These are phyloP conservation scores for Panzeria rudis DNA, from an alignment of 2,888 invertebrate species.

Conservation along the genomic window DNA sequence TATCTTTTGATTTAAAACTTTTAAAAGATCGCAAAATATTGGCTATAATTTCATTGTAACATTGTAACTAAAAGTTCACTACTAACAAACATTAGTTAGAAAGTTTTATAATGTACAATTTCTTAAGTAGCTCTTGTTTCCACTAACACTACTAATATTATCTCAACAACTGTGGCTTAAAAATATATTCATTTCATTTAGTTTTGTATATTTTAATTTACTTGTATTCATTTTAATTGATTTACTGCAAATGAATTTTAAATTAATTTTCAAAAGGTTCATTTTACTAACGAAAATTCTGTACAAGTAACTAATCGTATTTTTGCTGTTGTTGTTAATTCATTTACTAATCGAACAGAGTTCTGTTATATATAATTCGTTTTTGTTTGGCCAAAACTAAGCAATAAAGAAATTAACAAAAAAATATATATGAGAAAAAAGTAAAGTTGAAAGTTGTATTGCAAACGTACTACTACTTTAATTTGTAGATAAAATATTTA, in stretches of 20 bases:
- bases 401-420: constrained; percentile 31
- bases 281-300: constrained; percentile 34
- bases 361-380: constrained; percentile 42
- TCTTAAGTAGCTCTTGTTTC: not conserved
- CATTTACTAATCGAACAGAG: constrained; percentile 60
- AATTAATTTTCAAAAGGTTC: constrained; percentile 55
- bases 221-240: constrained; percentile 3
- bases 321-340: constrained; percentile 72
- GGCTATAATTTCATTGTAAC: constrained; percentile 51
- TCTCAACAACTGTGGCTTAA: not conserved
- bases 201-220: not conserved
- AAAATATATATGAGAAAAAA: constrained; percentile 4
- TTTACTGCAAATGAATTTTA: constrained; percentile 40
- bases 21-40: constrained; percentile 71
- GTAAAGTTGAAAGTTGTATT: constrained; percentile 49
- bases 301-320: constrained; percentile 42
- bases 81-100: constrained; percentile 5
- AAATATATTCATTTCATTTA: not conserved
- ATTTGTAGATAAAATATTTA: constrained; percentile 72
- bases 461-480: constrained; percentile 70
- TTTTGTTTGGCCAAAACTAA: constrained; percentile 24
- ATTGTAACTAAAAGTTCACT: not conserved
- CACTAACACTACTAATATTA: constrained; percentile 24
- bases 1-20: not conserved
- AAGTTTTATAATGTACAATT: not conserved